Evolutionary conservation across 2,797 vertebrate species (phyloP).

Genomic region (Podargus strigoides): DNA sequence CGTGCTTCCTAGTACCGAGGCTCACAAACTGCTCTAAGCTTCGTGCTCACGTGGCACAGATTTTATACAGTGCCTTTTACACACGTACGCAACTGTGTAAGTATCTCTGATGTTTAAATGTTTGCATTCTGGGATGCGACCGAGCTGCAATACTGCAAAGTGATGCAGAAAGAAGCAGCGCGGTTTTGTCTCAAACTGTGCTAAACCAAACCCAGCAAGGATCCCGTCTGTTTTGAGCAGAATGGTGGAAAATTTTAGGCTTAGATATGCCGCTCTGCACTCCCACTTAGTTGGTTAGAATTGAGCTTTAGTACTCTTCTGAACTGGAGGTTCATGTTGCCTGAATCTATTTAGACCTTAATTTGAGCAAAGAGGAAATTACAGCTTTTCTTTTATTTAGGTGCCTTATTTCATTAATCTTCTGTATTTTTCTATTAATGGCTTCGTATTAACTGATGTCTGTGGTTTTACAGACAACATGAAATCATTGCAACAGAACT

Average conservation of each 20-base stretch:
- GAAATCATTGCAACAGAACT: background rate
- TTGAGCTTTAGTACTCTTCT: background rate
- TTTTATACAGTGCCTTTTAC: background rate
- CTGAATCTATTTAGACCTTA: background rate
- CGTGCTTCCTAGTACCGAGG: background rate
- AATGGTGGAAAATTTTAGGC: background rate
- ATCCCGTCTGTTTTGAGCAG: background rate
- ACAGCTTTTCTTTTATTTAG: background rate
- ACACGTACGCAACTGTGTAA: fast-evolving
- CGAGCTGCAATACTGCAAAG: fast-evolving
- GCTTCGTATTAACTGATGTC: background rate
- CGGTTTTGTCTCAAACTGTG: background rate
- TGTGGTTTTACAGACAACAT: background rate
- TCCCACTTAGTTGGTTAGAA: background rate
- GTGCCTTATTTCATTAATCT: background rate
- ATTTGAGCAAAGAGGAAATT: background rate
- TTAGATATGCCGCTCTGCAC: background rate
- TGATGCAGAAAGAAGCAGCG: background rate
- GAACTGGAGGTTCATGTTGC: background rate
- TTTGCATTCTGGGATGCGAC: background rate
- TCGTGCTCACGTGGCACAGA: background rate
- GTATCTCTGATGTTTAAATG: background rate
- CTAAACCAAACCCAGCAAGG: background rate
- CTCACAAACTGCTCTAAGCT: background rate
- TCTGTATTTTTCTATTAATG: background rate